These are phyloP conservation scores for Elysia crispata DNA, from an alignment of 2,888 invertebrate genomes.

Conservation along the genomic window DNA sequence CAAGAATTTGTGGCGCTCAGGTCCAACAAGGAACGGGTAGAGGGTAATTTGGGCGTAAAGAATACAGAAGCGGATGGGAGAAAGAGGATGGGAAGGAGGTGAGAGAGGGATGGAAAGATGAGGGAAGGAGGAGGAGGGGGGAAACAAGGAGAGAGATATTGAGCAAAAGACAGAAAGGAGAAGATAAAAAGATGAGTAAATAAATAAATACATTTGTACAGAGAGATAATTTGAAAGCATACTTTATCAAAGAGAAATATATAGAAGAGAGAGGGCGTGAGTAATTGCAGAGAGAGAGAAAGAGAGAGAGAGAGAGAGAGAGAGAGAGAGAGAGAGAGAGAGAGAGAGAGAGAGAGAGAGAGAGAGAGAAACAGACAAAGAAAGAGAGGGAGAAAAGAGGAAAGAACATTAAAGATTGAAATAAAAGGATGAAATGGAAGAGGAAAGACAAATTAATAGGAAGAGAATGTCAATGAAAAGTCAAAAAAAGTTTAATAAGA, in stretches of 20 bases:
- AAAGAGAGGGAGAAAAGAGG: background rate
- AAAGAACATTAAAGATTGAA: background rate
- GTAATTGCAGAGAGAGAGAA: constrained; percentile 30
- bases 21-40: background rate
- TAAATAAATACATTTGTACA: too few relatives aligned
- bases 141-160: too few relatives aligned
- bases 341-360: background rate
- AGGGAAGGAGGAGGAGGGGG: too few relatives aligned
- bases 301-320: constrained; percentile 24
- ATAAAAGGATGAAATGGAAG: background rate
- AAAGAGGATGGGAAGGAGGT: too few relatives aligned
- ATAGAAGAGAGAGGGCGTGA: background rate
- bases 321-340: background rate
- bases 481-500: too few relatives aligned
- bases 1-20: background rate
- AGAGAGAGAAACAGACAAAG: background rate
- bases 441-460: too few relatives aligned
- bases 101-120: too few relatives aligned
- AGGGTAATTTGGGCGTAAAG: background rate
- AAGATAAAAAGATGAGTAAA: background rate
- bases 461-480: too few relatives aligned
- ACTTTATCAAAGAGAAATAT: background rate
- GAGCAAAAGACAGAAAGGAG: too few relatives aligned
- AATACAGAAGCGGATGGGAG: too few relatives aligned
- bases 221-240: too few relatives aligned